These are phyloP conservation scores for Elephas maximus DNA, from an alignment of 2,113 vertebrate species.

Conservation along the genomic window DNA sequence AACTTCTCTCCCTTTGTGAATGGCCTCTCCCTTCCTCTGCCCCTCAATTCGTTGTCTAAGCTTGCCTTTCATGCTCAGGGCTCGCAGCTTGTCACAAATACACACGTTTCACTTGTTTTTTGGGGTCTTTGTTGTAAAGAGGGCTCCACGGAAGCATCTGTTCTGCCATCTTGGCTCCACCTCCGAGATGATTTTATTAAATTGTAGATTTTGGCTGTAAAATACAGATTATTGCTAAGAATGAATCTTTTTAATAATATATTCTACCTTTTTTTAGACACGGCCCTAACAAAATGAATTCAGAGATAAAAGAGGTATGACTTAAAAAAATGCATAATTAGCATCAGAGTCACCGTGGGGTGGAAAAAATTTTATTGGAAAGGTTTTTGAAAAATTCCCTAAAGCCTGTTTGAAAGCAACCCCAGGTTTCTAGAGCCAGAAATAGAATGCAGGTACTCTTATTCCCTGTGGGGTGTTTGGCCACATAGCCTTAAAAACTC, in stretches of 20 bases:
- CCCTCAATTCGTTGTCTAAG: too few relatives aligned
- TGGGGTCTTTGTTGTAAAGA: too few relatives aligned
- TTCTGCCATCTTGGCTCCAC: too few relatives aligned
- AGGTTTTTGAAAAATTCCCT: slow-evolving; percentile 46
- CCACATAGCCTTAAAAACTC: neutral
- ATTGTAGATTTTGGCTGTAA: slow-evolving; percentile 7
- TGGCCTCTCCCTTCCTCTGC: too few relatives aligned
- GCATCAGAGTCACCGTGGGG: slow-evolving; percentile 26
- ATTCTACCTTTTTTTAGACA: slow-evolving; percentile 53
- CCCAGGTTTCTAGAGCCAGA: slow-evolving; percentile 17
- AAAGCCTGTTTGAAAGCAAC: slow-evolving; percentile 41
- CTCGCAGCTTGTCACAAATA: too few relatives aligned
- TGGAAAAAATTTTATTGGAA: slow-evolving; percentile 35
- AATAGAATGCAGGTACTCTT: slow-evolving; percentile 18
- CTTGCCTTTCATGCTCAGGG: too few relatives aligned
- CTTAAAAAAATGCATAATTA: slow-evolving; percentile 63
- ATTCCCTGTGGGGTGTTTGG: neutral
- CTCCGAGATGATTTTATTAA: slow-evolving; percentile 9
- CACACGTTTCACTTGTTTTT: too few relatives aligned
- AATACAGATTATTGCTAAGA: slow-evolving; percentile 13
- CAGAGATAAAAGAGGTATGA: slow-evolving; percentile 39
- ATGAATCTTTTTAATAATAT: slow-evolving; percentile 57
- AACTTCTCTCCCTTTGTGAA: too few relatives aligned
- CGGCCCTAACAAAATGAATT: slow-evolving; percentile 57
- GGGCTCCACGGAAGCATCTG: too few relatives aligned